These are phyloP conservation scores for Zygogramma bicolorata DNA, from an alignment of 2,888 invertebrate genomes.

Conservation along the genomic window DNA sequence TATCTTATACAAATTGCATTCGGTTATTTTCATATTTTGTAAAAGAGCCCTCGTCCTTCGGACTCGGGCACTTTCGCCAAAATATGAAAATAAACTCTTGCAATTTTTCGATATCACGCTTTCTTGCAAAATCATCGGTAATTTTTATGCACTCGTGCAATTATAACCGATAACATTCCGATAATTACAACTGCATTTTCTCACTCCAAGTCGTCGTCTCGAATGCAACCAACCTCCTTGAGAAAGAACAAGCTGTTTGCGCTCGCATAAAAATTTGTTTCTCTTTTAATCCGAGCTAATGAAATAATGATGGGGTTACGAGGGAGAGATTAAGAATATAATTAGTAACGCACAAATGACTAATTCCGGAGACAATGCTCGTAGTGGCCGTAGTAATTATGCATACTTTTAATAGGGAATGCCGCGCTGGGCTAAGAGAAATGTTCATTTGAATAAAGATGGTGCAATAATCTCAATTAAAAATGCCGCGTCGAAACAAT, in stretches of 20 bases:
- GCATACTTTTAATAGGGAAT: slow-evolving; percentile 66
- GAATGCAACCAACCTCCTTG: slow-evolving; percentile 19
- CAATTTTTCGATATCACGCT: too few relatives aligned
- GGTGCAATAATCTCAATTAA: slow-evolving; percentile 68
- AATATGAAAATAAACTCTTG: too few relatives aligned
- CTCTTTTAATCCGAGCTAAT: slow-evolving; percentile 51
- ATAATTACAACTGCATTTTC: neutral
- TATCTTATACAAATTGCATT: too few relatives aligned
- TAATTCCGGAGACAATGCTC: slow-evolving; percentile 65
- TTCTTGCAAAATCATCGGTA: too few relatives aligned
- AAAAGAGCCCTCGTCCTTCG: too few relatives aligned
- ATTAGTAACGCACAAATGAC: slow-evolving; percentile 67
- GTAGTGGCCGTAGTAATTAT: slow-evolving; percentile 61
- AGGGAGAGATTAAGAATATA: slow-evolving; percentile 64
- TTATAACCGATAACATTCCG: too few relatives aligned
- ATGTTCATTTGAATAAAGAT: slow-evolving; percentile 66
- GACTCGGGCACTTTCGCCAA: too few relatives aligned
- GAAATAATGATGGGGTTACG: slow-evolving; percentile 60
- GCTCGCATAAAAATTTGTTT: slow-evolving; percentile 49
- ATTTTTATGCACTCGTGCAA: too few relatives aligned
- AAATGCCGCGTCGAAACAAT: slow-evolving; percentile 66
- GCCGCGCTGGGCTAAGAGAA: slow-evolving; percentile 58
- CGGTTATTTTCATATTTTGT: too few relatives aligned
- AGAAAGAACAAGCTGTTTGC: slow-evolving; percentile 41
- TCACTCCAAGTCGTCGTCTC: slow-evolving; percentile 17